Evolutionary conservation across 2,888 invertebrate species (phyloP), one percentile per base, ranked within the genome.

Genomic region (Mythimna lalbum): DNA sequence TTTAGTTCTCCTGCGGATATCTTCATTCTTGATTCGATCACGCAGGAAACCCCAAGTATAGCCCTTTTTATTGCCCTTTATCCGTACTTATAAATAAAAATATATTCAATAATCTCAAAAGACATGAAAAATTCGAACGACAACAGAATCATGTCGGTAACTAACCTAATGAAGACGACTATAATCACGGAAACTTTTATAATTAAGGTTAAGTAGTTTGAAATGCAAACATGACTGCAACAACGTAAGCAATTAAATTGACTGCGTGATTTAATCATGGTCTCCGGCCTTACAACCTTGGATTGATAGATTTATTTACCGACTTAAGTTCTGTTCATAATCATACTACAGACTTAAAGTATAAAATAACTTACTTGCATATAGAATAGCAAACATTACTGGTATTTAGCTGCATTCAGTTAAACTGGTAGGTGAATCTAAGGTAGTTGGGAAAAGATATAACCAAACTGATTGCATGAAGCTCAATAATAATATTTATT

Each of bases 201-300:
- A 63, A 63, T 27, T 12, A 61, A 63, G 17, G 39, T 52, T 55
- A 63, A 63, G 12, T 62, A 50, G 53, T 36, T 43, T 43, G 17
- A 57, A 59, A 52, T 36, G 36, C 36, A 63, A 63, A 68, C 63
- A 79, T 73, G 56, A 68, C 56, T 62, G 52, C 63, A 43, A 14
- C 12, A 49, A 73, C 74, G 67, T 73, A 31, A 50, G 12, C 63
- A 57, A 64, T 47, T 53, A 64, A 64, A 67, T 67, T 78, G 23
- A 53, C 52, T 65, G 39, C 17, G 31, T 57, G 21, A 47, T 63
- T 69, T 21, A 70, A 63, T 69, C 12, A 47, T 47, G 52, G 43
- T 36, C 36, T 36, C 19, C 14, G n/a, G 68, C 21, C 33, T 67
- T 17, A 6, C 12, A 14, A 68, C 61, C 73, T 61, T 52, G 60